Base-by-base conservation (phyloP, 2,888 invertebrate species). In the Notodonta dromedarius region DNA sequence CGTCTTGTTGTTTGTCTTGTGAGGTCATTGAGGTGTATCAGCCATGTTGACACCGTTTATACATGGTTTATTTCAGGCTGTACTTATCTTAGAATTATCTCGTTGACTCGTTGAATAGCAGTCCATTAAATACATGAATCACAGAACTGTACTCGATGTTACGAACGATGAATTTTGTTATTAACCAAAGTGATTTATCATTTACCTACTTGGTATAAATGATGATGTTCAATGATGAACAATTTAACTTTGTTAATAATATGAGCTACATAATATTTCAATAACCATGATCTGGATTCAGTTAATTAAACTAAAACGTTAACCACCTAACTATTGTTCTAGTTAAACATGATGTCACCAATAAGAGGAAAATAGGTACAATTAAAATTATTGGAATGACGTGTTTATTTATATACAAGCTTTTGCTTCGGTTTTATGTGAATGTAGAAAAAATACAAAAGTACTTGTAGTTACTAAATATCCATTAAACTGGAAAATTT, bases 51-150 rank as follows among this genome's bases (percentile, higher is more conserved):
- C 55, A 67, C 51, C 16, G 44, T 11, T 24, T 53, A 65, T 58
- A 65, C 62, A 59, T 52, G 60, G 56, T 54, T 62, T 62, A 56
- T 39, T 54, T 56, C 16, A 51, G 46, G 55, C 51, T 14, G 57
- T 59, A 60, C 39, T 62, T 52, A 69, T 62, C 73, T 72, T 54
- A 44, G 14, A 35, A 52, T 51, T 40, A 50, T 51, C 40, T 40
- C 48, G 40, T 54, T 52, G 51, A 56, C 32, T 72, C 62, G 61
- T 62, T 64, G 62, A 60, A 72, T 65, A 64, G 61, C 58, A 59
- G 58, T 52, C 64, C 48, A 60, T 64, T 32, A 61, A 50, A 24
- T 16, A 42, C 16, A 24, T 56, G 42, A 56, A 44, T 44, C 56
- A 56, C 40, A 9, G 7, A 24, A 24, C 24, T 24, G 24, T 24